Evolutionary conservation across 2,113 vertebrate genomes (phyloP).

Genomic region (Myrmophylax atrothorax): DNA sequence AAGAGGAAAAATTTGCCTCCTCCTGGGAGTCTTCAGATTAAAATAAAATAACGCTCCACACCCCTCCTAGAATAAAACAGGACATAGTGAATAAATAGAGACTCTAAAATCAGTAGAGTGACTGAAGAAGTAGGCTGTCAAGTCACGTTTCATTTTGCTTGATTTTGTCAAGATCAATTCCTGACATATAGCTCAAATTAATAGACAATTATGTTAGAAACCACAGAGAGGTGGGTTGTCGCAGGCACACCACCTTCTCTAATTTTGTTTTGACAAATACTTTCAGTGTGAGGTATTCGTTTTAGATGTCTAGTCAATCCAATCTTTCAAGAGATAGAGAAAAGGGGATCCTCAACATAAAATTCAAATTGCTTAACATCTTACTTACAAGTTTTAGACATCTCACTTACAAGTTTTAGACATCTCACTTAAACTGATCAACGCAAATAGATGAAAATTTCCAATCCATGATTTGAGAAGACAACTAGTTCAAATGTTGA

Average conservation of each 20-base stretch:
- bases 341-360: not conserved
- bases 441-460: not conserved
- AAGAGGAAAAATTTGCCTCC: not conserved
- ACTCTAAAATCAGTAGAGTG: not conserved
- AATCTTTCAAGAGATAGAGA: not conserved
- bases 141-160: not conserved
- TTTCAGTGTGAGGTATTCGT: not conserved
- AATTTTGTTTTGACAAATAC: not conserved
- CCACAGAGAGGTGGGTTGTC: rapidly evolving
- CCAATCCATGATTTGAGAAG: not conserved
- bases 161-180: not conserved
- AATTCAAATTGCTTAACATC: not conserved
- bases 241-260: not conserved
- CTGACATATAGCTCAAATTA: not conserved
- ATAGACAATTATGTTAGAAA: not conserved
- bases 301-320: not conserved
- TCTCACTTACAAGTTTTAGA: not conserved
- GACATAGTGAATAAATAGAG: not conserved
- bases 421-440: not conserved
- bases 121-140: not conserved
- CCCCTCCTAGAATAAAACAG: not conserved
- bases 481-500: not conserved
- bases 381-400: not conserved
- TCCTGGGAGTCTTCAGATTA: not conserved
- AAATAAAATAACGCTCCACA: not conserved